phyloP scores from a whole-genome alignment of 2,113 vertebrate genomes.

The Chloropsis cyanopogon region DNA sequence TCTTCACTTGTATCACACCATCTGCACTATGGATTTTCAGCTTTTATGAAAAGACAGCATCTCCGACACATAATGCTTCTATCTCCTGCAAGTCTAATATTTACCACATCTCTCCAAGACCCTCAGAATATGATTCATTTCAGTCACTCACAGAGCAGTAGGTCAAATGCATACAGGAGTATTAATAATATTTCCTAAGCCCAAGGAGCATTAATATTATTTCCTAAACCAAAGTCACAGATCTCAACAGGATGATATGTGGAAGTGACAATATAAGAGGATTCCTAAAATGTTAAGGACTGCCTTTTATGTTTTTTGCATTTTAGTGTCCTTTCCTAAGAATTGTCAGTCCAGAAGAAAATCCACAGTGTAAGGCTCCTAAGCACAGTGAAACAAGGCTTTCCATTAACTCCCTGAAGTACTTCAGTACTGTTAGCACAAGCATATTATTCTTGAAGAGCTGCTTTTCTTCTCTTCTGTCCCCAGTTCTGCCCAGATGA shows the following conservation, averaged over 20 bases:
- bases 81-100: not conserved
- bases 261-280: not conserved
- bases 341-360: not conserved
- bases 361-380: not conserved
- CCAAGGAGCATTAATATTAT: not conserved
- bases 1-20: not conserved
- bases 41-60: not conserved
- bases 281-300: not conserved
- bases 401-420: not conserved
- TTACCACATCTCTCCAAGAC: not conserved
- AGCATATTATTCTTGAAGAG: not conserved
- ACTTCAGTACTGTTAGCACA: not conserved
- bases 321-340: not conserved
- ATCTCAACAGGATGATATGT: not conserved
- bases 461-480: not conserved
- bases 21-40: not conserved
- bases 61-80: not conserved
- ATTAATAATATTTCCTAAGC: not conserved
- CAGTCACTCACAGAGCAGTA: not conserved
- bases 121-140: not conserved
- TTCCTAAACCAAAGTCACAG: not conserved
- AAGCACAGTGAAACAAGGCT: not conserved
- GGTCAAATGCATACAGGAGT: not conserved
- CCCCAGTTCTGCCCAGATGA: not conserved
- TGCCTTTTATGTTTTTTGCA: not conserved